These are phyloP conservation scores for Periplaneta americana DNA, from an alignment of 1,140 invertebrate species.

Conservation along the genomic window DNA sequence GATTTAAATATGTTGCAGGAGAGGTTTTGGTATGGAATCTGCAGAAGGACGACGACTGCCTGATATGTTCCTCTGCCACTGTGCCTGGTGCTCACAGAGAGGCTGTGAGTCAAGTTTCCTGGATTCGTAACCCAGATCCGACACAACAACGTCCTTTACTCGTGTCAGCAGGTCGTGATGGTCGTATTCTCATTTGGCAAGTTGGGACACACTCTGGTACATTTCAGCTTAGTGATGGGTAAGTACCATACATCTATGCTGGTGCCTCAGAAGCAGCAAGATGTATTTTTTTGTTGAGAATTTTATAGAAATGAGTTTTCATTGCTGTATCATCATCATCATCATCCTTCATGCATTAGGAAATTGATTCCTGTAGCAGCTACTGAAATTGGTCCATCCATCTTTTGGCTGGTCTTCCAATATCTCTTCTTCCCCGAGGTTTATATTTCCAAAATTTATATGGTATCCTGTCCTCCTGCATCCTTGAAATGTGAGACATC, in stretches of 20 bases:
- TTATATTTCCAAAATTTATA: no score
- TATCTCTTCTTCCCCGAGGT: no score
- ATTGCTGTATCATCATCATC: no score
- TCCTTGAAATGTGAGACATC: no score
- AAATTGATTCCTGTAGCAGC: no score
- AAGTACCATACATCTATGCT: not conserved
- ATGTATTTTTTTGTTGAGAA: no score
- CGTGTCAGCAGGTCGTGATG: conserved; percentile 31
- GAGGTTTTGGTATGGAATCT: conserved; percentile 41
- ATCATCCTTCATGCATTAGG: no score
- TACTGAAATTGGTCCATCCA: no score
- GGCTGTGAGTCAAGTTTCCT: not conserved
- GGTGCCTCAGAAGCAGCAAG: no score
- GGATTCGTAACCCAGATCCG: conserved; percentile 10
- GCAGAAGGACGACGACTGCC: conserved; percentile 9
- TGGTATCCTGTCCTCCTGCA: no score
- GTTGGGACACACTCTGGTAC: conserved; percentile 27
- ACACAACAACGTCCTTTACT: not conserved
- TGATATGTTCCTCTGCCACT: not conserved
- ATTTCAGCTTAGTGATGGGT: conserved; percentile 1
- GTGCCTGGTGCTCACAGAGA: conserved; percentile 12
- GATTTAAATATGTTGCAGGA: conserved; percentile 30
- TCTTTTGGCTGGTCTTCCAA: no score
- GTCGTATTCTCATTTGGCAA: conserved; percentile 28
- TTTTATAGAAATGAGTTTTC: no score